Conservation (phyloP, 2,797 vertebrate species). For the Vipera latastei region DNA sequence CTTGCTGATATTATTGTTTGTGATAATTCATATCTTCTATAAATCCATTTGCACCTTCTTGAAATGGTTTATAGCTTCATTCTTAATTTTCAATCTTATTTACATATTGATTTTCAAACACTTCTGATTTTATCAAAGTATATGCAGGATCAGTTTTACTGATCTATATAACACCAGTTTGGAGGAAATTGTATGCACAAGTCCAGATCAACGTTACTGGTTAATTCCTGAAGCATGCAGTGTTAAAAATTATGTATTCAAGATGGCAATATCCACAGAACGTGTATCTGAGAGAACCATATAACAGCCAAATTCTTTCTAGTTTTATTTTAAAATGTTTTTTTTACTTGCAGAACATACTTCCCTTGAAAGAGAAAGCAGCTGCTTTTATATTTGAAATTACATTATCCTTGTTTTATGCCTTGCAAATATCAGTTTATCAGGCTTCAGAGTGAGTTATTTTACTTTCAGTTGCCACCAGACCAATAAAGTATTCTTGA, state of each 20-base stretch:
- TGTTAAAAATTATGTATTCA: background rate
- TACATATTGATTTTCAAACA: background rate
- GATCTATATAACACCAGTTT: background rate
- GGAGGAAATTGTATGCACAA: background rate
- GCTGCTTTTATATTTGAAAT: background rate
- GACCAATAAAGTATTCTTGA: background rate
- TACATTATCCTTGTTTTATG: background rate
- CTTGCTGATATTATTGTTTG: background rate
- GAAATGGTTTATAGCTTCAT: background rate
- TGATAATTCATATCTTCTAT: background rate
- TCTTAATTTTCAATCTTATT: background rate
- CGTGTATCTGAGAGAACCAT: background rate
- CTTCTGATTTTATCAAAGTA: background rate
- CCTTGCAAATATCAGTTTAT: background rate
- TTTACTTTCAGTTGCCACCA: background rate
- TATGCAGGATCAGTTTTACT: background rate
- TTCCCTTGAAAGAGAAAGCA: background rate
- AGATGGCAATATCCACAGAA: background rate
- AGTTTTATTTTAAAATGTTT: background rate
- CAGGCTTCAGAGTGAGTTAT: background rate
- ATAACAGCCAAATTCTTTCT: background rate
- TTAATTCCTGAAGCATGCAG: background rate
- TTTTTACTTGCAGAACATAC: background rate
- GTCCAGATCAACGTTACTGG: background rate
- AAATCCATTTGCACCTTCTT: background rate